Evolutionary conservation across 2,888 invertebrate species (phyloP).

Genomic region (Leptopterna dolabrata): DNA sequence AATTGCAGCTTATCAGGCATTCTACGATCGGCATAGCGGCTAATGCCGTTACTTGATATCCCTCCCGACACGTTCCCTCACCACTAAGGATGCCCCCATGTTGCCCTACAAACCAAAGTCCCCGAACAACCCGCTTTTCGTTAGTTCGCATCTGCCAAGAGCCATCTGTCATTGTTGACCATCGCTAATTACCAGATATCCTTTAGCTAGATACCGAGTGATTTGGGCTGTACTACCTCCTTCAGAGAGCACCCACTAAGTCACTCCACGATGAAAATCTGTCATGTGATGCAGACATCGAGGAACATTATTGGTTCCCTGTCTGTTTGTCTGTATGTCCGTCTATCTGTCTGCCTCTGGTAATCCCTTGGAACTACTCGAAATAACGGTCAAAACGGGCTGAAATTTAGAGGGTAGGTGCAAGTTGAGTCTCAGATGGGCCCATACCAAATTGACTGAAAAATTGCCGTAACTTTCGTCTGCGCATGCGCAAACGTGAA

Average conservation of each 20-base stretch:
- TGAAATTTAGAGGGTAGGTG: too few relatives aligned
- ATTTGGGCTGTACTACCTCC: background rate
- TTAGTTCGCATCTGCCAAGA: background rate
- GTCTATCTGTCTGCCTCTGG: too few relatives aligned
- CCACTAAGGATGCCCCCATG: background rate
- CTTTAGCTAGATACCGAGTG: background rate
- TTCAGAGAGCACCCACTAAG: background rate
- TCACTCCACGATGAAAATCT: too few relatives aligned
- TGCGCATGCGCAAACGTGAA: too few relatives aligned
- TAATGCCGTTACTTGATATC: slow-evolving; percentile 48
- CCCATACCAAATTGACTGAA: too few relatives aligned
- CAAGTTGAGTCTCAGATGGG: too few relatives aligned
- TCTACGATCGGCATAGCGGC: slow-evolving; percentile 28
- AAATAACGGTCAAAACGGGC: too few relatives aligned
- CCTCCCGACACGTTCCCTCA: background rate
- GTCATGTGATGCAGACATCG: too few relatives aligned
- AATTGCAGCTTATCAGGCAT: slow-evolving; percentile 46
- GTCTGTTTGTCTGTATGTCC: too few relatives aligned
- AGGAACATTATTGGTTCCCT: too few relatives aligned
- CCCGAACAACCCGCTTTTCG: background rate
- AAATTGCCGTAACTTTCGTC: too few relatives aligned
- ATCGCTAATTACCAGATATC: background rate
- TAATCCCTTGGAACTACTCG: too few relatives aligned
- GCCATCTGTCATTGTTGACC: background rate
- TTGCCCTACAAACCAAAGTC: background rate